phyloP scores from a whole-genome alignment of 2,888 invertebrate genomes.

The Diadromus collaris region DNA sequence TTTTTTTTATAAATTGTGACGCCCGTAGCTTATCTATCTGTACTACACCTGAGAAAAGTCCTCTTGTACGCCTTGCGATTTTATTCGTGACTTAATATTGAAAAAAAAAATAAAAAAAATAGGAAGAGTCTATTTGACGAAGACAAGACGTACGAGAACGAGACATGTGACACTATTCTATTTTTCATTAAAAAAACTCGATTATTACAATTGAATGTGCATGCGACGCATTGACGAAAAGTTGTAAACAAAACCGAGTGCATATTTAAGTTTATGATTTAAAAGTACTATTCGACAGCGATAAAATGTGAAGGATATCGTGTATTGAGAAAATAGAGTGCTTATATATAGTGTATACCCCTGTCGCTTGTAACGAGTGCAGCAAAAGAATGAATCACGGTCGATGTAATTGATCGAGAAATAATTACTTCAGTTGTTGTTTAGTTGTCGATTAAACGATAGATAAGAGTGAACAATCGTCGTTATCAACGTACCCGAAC shows the following conservation, averaged over 20 bases:
- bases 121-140: conserved; percentile 4
- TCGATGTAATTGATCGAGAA: conserved; percentile 11
- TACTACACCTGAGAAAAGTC: conserved; percentile 28
- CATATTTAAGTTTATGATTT: background rate
- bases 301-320: conserved; percentile 7
- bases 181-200: conserved; percentile 16
- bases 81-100: background rate
- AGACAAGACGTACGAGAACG: conserved; percentile 32
- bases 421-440: conserved; percentile 14
- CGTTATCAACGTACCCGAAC: conserved; percentile 28
- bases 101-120: conserved; percentile 1
- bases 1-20: conserved; percentile 25
- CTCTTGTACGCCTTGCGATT: conserved; percentile 14
- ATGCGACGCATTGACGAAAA: conserved; percentile 30
- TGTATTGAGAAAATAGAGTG: conserved; percentile 19
- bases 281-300: conserved; percentile 13
- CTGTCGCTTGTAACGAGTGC: conserved; percentile 32
- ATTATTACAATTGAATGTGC: conserved; percentile 47
- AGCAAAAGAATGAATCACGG: background rate
- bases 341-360: background rate
- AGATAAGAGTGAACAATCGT: conserved; percentile 35
- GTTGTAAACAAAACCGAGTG: conserved; percentile 6
- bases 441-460: conserved; percentile 10
- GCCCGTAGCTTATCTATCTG: conserved; percentile 50
- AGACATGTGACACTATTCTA: background rate